Conservation (phyloP, 2,888 invertebrate species). For the Drosophila bunnanda region DNA sequence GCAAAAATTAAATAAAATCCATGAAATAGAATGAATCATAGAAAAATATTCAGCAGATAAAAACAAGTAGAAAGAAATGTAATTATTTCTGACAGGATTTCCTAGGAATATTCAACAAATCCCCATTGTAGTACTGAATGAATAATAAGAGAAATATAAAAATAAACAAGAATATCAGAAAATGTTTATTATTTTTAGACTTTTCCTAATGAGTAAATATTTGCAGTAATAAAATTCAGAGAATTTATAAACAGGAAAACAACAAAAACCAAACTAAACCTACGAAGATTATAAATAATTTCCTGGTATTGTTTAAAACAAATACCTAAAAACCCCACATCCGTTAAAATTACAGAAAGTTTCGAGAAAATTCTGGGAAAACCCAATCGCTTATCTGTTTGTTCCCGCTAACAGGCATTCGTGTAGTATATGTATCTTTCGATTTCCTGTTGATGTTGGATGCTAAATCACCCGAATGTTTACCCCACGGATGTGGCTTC, state of each 20-base stretch:
- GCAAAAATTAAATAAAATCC: background rate
- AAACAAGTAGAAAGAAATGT: background rate
- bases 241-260: background rate
- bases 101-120: background rate
- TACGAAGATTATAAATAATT: background rate
- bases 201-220: background rate
- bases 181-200: conserved; percentile 2
- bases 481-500: conserved; percentile 15
- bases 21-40: background rate
- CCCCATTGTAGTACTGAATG: background rate
- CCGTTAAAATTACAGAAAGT: conserved; percentile 2
- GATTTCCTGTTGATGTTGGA: conserved; percentile 34
- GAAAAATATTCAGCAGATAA: background rate
- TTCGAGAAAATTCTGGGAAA: conserved; percentile 17
- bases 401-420: conserved; percentile 2
- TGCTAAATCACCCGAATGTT: conserved; percentile 22
- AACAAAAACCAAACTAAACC: background rate
- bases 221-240: background rate
- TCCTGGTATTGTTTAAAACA: background rate
- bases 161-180: too few relatives aligned
- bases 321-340: conserved; percentile 1
- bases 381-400: conserved; percentile 17
- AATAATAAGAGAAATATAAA: background rate
- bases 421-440: conserved; percentile 16
- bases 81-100: background rate